Evolutionary conservation across 2,113 vertebrate genomes (phyloP).

Genomic region (Salvelinus fontinalis): DNA sequence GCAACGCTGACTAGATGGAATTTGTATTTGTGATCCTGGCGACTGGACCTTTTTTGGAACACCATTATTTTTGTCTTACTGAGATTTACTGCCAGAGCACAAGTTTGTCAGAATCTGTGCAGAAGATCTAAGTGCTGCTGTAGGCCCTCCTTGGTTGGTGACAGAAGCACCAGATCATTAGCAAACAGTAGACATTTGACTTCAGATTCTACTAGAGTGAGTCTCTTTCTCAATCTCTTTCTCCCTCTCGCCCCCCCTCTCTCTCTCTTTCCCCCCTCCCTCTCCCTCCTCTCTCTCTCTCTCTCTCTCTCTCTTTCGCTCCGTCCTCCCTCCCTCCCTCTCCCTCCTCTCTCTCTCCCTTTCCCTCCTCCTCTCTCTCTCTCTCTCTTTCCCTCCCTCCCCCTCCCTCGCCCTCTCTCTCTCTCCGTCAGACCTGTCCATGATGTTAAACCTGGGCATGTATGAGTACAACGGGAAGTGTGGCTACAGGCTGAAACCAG

Average conservation of each 20-base stretch:
- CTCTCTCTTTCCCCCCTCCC: background rate
- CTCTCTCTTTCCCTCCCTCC: background rate
- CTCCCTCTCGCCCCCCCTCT: background rate
- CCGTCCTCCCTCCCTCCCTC: background rate
- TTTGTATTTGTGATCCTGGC: no score
- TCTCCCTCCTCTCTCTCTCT: background rate
- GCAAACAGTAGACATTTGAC: no score
- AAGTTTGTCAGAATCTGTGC: no score
- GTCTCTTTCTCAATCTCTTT: background rate
- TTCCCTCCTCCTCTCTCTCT: background rate
- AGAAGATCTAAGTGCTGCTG: no score
- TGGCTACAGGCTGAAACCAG: constrained; percentile 93
- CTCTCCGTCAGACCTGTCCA: constrained; percentile 84
- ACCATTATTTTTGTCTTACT: no score
- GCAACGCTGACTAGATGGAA: no score
- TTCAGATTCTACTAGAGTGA: no score
- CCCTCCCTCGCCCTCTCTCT: background rate
- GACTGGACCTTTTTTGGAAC: no score
- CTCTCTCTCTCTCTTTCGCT: background rate
- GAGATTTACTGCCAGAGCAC: no score
- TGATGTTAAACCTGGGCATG: constrained; percentile 98
- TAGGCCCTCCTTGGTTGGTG: no score
- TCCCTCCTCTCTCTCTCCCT: background rate
- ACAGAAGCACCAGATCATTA: no score
- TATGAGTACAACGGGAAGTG: constrained; percentile 97